A percentile compares a stretch with the other conserved stretches of the same genome.
These are phyloP conservation scores for Sturnus vulgaris DNA, from an alignment of 2,113 vertebrate species.

Conservation along the genomic window DNA sequence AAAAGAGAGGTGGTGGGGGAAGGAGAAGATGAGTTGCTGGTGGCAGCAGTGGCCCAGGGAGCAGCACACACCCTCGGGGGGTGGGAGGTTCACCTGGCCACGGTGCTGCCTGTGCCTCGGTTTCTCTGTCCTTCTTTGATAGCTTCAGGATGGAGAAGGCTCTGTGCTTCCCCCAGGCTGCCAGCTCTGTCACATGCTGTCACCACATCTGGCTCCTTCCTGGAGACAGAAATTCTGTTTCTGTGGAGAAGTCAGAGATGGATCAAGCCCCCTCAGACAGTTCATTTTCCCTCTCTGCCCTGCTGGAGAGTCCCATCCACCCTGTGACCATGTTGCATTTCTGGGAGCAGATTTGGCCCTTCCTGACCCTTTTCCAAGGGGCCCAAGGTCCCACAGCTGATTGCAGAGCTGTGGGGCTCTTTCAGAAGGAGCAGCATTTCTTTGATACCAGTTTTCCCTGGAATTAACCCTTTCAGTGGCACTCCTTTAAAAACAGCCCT, in stretches of 20 bases:
- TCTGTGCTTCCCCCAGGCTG: not conserved
- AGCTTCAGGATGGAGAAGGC: not conserved
- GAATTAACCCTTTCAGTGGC: not conserved
- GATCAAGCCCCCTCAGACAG: not conserved
- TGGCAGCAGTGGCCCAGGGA: not conserved
- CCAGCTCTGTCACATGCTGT: not conserved
- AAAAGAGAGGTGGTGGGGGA: not conserved
- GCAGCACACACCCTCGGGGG: too few species aligned
- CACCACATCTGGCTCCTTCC: not conserved
- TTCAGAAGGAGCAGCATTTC: not conserved
- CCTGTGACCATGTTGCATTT: fast-evolving
- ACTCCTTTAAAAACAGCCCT: not conserved
- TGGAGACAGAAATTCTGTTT: not conserved
- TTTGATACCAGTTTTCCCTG: not conserved
- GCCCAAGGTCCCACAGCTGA: not conserved
- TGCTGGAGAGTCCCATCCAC: not conserved
- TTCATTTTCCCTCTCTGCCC: not conserved
- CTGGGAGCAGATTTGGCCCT: not conserved
- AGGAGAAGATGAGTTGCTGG: too few species aligned
- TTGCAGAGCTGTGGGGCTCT: not conserved
- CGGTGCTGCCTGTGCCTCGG: not conserved
- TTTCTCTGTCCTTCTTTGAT: not conserved
- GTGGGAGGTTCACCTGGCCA: fast-evolving
- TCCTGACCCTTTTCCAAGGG: not conserved
- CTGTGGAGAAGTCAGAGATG: not conserved